Conservation (phyloP, 2,113 vertebrate species). For the Oxyura jamaicensis region DNA sequence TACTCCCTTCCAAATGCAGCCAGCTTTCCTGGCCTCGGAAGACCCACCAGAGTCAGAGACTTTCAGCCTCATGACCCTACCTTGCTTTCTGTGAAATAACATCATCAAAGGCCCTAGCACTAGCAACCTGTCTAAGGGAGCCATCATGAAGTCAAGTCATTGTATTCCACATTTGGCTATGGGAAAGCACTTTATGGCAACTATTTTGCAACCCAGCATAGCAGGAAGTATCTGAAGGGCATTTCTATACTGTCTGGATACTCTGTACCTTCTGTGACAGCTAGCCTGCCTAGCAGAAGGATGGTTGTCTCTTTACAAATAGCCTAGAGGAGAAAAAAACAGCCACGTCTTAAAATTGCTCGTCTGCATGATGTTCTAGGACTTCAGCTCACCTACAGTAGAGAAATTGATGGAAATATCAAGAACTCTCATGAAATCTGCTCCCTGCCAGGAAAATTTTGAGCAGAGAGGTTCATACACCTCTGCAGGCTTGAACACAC, state of each 20-base stretch:
- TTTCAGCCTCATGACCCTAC: fast-evolving
- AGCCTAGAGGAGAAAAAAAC: not conserved
- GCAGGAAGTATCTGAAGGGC: not conserved
- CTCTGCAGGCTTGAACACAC: not conserved
- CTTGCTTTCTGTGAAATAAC: not conserved
- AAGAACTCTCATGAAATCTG: not conserved
- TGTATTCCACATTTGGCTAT: not conserved
- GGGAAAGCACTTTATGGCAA: not conserved
- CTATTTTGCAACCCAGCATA: not conserved
- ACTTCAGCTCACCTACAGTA: not conserved
- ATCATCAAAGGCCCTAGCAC: not conserved
- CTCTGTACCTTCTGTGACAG: not conserved
- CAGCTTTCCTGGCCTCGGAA: not conserved
- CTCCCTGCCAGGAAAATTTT: not conserved
- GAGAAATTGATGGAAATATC: not conserved
- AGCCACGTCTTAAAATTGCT: not conserved
- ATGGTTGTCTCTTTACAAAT: not conserved
- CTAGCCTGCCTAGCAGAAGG: not conserved
- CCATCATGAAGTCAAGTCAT: not conserved
- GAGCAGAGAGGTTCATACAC: not conserved
- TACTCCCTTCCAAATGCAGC: not conserved
- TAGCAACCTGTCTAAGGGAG: not conserved
- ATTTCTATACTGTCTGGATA: not conserved
- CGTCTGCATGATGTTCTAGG: not conserved
- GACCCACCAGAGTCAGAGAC: not conserved